Base-by-base conservation (phyloP, 2,888 invertebrate genomes). In the Danaus chrysippus region DNA sequence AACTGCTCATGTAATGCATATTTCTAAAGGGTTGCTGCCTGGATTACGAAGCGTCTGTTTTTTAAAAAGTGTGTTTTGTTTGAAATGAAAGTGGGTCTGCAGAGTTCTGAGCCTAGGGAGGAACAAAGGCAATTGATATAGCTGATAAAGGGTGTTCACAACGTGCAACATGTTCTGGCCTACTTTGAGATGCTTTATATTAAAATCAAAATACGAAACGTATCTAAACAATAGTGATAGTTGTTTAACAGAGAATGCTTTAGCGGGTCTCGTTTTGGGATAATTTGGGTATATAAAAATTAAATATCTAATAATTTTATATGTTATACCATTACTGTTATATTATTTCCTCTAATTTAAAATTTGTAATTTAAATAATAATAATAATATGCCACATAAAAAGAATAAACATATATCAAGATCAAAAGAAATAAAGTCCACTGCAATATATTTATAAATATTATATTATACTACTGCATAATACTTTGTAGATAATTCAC, bases 111-210 rank as follows among this genome's bases (percentile, higher is more conserved):
- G 70, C 71, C 67, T 71, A 68, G 67, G 67, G 74, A 65, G 72
- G 70, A 79, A 84, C 82, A 83, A 83, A 78, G 73, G 74, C 73
- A 79, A 79, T 81, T 82, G 79, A 79, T 77, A 77, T 70, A 69
- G 73, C 72, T 77, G 78, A 82, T 82, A 76, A 73, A 76, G 73
- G 74, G 77, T 70, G 68, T 69, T 72, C 68, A 73, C 71, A 65
- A 69, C 64, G 73, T 71, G 83, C 83, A 84, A 81, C 83, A 83
- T 76, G 82, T 82, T 78, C 66, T 70, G 81, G 78, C 84, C 84
- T 76, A 82, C 64, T 77, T 82, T 70, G 34, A 42, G 61, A 46
- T 56, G 62, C 49, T 49, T 49, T 17, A 10, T 49, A 17, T 49
- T 17, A 10, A 49, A 49, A 49, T 49, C 23, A 49, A 3, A 49